These are phyloP conservation scores for Silurus glanis DNA, from an alignment of 2,113 vertebrate species.

Conservation along the genomic window DNA sequence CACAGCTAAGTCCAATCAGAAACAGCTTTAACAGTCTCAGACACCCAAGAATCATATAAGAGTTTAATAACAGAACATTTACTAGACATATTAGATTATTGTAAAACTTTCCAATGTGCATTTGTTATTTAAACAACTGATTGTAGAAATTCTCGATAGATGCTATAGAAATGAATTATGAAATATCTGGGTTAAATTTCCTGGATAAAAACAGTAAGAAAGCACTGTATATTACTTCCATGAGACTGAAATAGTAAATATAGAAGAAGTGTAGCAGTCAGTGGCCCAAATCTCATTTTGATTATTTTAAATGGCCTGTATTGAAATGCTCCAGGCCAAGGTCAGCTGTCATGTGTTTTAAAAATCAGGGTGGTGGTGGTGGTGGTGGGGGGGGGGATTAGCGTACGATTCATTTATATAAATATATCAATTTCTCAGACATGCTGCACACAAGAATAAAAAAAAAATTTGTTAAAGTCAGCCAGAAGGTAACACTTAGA, in stretches of 20 bases:
- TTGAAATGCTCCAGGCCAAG: not conserved
- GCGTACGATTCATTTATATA: not conserved
- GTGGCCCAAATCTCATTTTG: conserved; percentile 9
- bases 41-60: not conserved
- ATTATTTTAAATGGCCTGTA: not conserved
- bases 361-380: not conserved
- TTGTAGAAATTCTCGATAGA: not conserved
- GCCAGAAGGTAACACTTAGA: conserved; percentile 5
- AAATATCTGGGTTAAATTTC: not conserved
- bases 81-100: not conserved
- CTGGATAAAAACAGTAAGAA: not conserved
- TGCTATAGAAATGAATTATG: not conserved
- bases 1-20: not conserved
- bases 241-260: not conserved
- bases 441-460: not conserved
- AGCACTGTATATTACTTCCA: not conserved
- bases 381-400: too few species aligned
- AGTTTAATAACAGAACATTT: not conserved
- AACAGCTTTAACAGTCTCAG: not conserved
- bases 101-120: not conserved
- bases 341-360: not conserved
- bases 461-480: not conserved
- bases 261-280: not conserved
- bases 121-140: not conserved
- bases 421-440: not conserved